Conservation (phyloP, 2,888 invertebrate genomes). For the Agrochola circellaris region DNA sequence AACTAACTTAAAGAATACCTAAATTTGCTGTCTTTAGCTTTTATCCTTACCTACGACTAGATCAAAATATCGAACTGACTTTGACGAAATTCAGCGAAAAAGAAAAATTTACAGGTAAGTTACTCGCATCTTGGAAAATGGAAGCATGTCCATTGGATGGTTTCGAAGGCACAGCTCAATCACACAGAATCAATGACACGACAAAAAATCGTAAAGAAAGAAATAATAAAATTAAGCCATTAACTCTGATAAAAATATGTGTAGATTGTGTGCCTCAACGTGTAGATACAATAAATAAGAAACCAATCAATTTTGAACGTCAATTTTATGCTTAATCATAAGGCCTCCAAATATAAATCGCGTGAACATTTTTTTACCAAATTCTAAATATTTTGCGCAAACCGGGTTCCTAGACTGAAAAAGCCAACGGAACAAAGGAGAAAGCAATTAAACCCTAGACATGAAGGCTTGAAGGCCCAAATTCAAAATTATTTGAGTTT, state of each 20-base stretch:
- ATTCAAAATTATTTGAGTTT: conserved; percentile 65
- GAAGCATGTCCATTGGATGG: not conserved
- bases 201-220: not conserved
- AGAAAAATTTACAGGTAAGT: not conserved
- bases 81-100: not conserved
- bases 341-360: conserved; percentile 22
- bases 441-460: conserved; percentile 62
- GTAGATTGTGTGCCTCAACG: not conserved
- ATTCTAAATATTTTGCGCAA: conserved; percentile 8
- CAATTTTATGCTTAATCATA: conserved; percentile 34
- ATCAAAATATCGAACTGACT: not conserved
- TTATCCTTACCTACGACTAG: not conserved
- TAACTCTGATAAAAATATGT: not conserved
- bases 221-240: conserved; percentile 23
- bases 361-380: conserved; percentile 2
- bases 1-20: not conserved
- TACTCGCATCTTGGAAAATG: not conserved
- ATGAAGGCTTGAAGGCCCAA: conserved; percentile 56
- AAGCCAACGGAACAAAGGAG: conserved; percentile 39
- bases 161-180: not conserved
- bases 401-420: conserved; percentile 12
- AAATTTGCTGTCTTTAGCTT: not conserved
- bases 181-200: not conserved
- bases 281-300: conserved; percentile 25
- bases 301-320: conserved; percentile 43